Evolutionary conservation across 2,888 invertebrate species (phyloP).

Genomic region (Acrobasis consociella): DNA sequence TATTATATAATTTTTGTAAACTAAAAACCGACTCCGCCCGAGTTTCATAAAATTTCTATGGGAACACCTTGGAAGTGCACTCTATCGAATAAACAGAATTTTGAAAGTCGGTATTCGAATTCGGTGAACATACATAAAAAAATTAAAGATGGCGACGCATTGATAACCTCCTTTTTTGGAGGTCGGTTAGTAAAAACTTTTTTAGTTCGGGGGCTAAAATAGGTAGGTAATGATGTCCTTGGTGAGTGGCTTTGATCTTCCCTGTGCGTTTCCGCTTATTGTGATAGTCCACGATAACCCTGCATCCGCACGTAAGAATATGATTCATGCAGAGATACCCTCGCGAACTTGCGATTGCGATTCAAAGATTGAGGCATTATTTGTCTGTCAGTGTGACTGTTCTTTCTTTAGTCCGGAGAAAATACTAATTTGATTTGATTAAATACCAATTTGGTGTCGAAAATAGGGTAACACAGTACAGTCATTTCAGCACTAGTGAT

Average conservation of each 20-base stretch:
- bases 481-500: background rate
- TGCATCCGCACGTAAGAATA: conserved; percentile 50
- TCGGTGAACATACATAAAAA: no score
- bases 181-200: no score
- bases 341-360: conserved; percentile 31
- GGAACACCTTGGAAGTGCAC: no score
- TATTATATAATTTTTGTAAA: no score
- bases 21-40: no score
- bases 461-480: background rate
- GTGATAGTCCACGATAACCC: conserved; percentile 69
- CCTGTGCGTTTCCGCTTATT: conserved; percentile 55
- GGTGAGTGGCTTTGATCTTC: conserved; percentile 30
- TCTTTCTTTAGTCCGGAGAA: background rate
- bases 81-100: no score
- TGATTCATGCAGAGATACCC: conserved; percentile 58
- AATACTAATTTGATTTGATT: background rate
- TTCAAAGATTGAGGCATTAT: background rate
- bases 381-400: background rate
- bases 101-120: no score
- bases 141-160: no score
- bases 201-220: background rate
- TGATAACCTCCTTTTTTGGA: no score
- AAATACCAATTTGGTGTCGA: no score
- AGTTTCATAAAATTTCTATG: no score
- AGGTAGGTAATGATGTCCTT: conserved; percentile 32